phyloP scores from a whole-genome alignment of 92 coral and sea anemone genomes.

The Zoanthus sansibaricus region DNA sequence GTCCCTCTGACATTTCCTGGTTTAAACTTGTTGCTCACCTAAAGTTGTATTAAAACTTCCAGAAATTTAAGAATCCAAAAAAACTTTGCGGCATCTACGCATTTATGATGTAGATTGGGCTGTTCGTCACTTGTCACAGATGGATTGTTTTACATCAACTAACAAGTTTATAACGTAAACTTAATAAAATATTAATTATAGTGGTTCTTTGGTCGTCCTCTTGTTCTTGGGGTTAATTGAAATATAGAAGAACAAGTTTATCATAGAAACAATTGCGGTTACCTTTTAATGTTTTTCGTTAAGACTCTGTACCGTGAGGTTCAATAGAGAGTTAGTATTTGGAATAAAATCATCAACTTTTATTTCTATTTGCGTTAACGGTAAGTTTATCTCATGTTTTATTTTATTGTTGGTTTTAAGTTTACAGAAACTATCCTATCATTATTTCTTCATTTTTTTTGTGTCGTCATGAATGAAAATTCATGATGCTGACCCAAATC shows the following conservation, averaged over 20 bases:
- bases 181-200: constrained; percentile 18
- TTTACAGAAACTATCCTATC: neutral
- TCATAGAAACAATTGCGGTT: neutral
- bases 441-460: neutral
- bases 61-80: no score
- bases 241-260: neutral
- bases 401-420: neutral
- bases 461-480: neutral
- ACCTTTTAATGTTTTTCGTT: neutral
- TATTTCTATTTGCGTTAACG: neutral
- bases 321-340: neutral
- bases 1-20: neutral
- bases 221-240: neutral
- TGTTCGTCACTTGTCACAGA: neutral
- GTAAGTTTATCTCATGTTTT: neutral
- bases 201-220: constrained; percentile 5
- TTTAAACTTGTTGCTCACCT: neutral
- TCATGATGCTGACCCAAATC: neutral
- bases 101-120: neutral
- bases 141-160: neutral
- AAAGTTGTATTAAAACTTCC: no score
- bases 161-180: constrained; percentile 6
- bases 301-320: neutral
- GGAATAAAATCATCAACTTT: neutral
- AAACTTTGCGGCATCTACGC: no score